These are phyloP conservation scores for Torymus texanus DNA, from an alignment of 2,888 invertebrate genomes.

Conservation along the genomic window DNA sequence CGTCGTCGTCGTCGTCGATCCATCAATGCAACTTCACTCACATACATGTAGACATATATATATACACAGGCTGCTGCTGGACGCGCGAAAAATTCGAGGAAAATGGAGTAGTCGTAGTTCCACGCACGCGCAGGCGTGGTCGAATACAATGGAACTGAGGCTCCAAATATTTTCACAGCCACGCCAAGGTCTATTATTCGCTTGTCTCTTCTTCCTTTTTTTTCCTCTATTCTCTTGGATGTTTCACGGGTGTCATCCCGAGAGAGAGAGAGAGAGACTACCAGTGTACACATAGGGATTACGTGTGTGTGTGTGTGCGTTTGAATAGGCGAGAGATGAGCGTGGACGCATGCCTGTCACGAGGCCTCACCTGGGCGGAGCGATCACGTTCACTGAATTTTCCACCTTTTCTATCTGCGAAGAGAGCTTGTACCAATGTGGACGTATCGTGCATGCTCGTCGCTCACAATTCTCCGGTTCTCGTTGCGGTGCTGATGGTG, in stretches of 20 bases:
- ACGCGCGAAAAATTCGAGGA: slow-evolving; percentile 55
- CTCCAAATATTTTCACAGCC: slow-evolving; percentile 72
- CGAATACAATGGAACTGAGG: slow-evolving; percentile 47
- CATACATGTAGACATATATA: not conserved
- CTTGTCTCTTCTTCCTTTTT: not conserved
- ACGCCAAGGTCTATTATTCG: slow-evolving; percentile 60
- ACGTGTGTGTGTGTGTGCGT: slow-evolving; percentile 2
- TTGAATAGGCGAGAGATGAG: slow-evolving; percentile 10
- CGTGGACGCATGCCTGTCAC: not conserved
- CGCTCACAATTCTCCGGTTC: slow-evolving; percentile 9
- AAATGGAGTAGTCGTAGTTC: slow-evolving; percentile 1
- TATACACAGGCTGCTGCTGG: not conserved
- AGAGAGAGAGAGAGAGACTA: not conserved
- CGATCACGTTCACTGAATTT: not conserved
- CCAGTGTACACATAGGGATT: slow-evolving; percentile 16
- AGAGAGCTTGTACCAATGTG: too few species aligned
- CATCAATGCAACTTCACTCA: slow-evolving; percentile 19
- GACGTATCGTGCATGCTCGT: slow-evolving; percentile 29
- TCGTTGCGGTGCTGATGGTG: too few species aligned
- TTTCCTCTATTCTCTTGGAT: not conserved
- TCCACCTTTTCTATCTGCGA: slow-evolving; percentile 29
- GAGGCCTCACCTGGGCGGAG: slow-evolving; percentile 35
- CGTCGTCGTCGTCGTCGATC: slow-evolving; percentile 17
- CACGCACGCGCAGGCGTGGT: slow-evolving; percentile 6
- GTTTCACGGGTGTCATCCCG: slow-evolving; percentile 12